Evolutionary conservation across 1,140 invertebrate species (phyloP).

Genomic region (Panagrolaimus sp.): DNA sequence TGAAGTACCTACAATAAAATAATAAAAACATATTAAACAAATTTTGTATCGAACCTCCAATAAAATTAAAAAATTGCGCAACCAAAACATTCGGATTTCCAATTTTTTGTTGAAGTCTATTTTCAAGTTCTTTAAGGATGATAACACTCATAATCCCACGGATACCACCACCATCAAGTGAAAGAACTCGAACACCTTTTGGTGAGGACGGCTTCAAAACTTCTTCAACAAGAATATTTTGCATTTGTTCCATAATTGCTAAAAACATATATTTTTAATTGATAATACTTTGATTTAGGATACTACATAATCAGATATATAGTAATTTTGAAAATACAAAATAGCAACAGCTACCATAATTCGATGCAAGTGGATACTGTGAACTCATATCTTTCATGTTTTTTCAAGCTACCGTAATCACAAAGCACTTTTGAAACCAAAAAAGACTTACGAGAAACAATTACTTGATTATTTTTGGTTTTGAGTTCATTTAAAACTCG

Average conservation of each 20-base stretch:
- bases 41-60: conserved; percentile 17
- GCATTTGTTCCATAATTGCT: too few relatives aligned
- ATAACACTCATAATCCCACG: conserved; percentile 28
- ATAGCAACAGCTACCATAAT: too few relatives aligned
- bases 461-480: conserved; percentile 9
- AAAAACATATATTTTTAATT: neutral
- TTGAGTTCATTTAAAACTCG: neutral
- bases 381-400: too few relatives aligned
- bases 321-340: too few relatives aligned
- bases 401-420: too few relatives aligned
- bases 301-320: too few relatives aligned
- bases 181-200: conserved; percentile 11
- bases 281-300: neutral
- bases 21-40: conserved; percentile 70
- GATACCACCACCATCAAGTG: conserved; percentile 40
- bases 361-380: too few relatives aligned
- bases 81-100: conserved; percentile 20
- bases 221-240: neutral
- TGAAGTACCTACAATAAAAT: conserved; percentile 92
- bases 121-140: conserved; percentile 20
- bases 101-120: conserved; percentile 21
- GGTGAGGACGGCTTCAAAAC: conserved; percentile 17
- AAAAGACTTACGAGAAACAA: conserved; percentile 19
- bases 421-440: too few relatives aligned
- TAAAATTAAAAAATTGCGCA: too few relatives aligned